These are phyloP conservation scores for Taphrorychus bicolor DNA, from an alignment of 2,888 invertebrate genomes.

Conservation along the genomic window DNA sequence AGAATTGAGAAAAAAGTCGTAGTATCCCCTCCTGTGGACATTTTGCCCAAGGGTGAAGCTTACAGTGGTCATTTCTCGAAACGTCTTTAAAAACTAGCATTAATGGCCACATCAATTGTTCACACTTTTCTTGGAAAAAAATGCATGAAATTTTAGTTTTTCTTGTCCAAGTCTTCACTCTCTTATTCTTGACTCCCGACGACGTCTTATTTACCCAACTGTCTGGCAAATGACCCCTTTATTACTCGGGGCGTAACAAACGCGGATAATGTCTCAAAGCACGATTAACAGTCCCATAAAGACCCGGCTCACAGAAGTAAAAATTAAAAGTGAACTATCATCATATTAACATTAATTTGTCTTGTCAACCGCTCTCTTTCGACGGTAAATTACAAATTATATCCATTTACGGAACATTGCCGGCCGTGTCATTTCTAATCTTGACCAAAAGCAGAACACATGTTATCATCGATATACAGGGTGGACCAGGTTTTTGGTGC, in stretches of 20 bases:
- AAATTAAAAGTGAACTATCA: constrained; percentile 37
- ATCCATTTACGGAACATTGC: constrained; percentile 30
- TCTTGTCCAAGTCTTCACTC: not conserved
- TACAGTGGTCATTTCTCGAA: no score
- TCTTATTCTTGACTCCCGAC: not conserved
- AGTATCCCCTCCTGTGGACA: no score
- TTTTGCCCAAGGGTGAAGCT: no score
- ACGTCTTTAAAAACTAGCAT: no score
- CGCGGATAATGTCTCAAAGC: constrained; percentile 9
- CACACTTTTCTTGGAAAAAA: no score
- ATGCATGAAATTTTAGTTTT: no score
- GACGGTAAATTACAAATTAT: constrained; percentile 32
- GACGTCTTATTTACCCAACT: constrained; percentile 16
- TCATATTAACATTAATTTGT: constrained; percentile 32
- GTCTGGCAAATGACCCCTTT: constrained; percentile 20
- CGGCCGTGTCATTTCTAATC: constrained; percentile 32
- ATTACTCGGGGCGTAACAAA: constrained; percentile 14
- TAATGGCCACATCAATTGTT: no score
- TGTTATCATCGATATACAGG: no score
- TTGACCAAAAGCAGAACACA: constrained; percentile 30
- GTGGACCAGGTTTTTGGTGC: no score
- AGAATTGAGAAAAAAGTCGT: no score
- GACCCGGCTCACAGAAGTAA: constrained; percentile 15
- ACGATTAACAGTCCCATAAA: constrained; percentile 2
- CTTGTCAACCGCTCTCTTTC: constrained; percentile 34